These are phyloP conservation scores for Ariolimax columbianus DNA, from an alignment of 2,888 invertebrate species.

Conservation along the genomic window DNA sequence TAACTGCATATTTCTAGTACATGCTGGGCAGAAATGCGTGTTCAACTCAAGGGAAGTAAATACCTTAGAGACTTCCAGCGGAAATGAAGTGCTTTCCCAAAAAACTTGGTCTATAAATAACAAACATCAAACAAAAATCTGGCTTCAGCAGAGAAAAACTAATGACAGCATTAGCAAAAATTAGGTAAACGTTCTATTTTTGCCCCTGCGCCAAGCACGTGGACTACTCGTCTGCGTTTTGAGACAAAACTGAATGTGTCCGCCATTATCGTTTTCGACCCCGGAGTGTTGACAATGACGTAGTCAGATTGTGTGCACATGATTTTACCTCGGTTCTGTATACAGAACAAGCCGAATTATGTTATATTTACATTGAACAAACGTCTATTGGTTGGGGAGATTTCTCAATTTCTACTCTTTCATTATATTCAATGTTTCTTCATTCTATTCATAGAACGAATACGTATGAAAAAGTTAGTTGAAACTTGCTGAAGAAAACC, in stretches of 20 bases:
- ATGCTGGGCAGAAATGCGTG: neutral
- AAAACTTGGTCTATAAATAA: neutral
- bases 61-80: neutral
- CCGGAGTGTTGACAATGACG: neutral
- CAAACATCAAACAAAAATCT: neutral
- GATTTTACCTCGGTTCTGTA: neutral
- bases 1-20: neutral
- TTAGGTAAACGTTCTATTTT: neutral
- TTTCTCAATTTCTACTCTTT: no score
- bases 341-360: neutral
- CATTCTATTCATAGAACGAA: no score
- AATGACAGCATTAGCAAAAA: neutral
- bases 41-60: neutral
- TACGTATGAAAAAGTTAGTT: no score
- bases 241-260: neutral
- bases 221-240: neutral
- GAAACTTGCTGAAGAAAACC: no score
- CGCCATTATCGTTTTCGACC: neutral
- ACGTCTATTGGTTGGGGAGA: no score
- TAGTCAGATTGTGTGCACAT: neutral
- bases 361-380: no score
- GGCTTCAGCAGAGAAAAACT: neutral
- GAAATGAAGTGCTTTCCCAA: constrained; percentile 1
- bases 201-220: neutral
- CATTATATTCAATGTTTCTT: no score